phyloP scores from a whole-genome alignment of 1,140 invertebrate genomes.

The Coptotermes formosanus region DNA sequence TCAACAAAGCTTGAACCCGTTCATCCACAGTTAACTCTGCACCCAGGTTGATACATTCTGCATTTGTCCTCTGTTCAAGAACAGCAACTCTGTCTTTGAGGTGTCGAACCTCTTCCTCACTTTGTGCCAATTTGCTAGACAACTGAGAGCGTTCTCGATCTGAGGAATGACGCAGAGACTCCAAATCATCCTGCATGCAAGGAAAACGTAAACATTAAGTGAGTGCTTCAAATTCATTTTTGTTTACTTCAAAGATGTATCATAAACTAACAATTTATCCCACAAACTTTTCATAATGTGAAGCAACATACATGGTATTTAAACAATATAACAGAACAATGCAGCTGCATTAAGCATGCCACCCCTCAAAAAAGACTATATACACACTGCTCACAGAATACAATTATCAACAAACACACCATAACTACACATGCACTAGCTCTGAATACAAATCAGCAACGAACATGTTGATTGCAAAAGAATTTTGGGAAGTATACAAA shows the following conservation, averaged over 20 bases:
- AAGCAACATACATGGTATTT: background rate
- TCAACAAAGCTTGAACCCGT: constrained; percentile 46
- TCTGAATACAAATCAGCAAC: background rate
- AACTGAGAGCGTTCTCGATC: constrained; percentile 59
- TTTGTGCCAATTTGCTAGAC: constrained; percentile 57
- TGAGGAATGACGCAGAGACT: constrained; percentile 61
- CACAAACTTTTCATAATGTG: background rate
- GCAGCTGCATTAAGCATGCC: background rate
- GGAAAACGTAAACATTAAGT: constrained; percentile 31
- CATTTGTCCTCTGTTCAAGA: constrained; percentile 53
- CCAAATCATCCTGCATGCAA: constrained; percentile 62
- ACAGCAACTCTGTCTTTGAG: constrained; percentile 64
- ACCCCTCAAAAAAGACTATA: background rate
- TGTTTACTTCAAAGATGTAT: background rate
- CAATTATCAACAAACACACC: background rate
- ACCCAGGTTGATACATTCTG: constrained; percentile 43
- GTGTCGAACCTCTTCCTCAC: constrained; percentile 62
- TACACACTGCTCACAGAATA: background rate
- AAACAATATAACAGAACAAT: background rate
- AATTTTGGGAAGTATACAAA: background rate
- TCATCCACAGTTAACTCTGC: constrained; percentile 57
- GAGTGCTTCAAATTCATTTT: background rate
- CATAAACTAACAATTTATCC: background rate
- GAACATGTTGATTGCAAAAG: background rate
- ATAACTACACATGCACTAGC: background rate